These are phyloP conservation scores for Platycheirus rosarum DNA, from an alignment of 2,888 invertebrate species.

Conservation along the genomic window DNA sequence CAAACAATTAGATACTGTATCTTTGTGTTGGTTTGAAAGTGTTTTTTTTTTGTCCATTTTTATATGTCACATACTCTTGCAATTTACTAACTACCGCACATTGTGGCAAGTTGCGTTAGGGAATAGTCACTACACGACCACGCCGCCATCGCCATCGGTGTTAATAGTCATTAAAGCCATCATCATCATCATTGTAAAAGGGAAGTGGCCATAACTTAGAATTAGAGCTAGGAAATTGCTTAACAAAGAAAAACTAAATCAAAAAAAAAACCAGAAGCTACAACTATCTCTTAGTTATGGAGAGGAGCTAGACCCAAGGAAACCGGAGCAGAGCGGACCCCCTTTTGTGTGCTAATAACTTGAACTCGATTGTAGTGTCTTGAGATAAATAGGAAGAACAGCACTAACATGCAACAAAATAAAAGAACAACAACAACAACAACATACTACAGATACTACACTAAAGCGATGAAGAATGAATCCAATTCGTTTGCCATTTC, in stretches of 20 bases:
- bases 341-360: conserved; percentile 72
- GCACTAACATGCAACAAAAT: conserved; percentile 9
- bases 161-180: conserved; percentile 53
- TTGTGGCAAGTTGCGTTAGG: conserved; percentile 5
- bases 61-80: conserved; percentile 15
- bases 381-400: conserved; percentile 48
- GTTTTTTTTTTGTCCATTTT: too few relatives aligned
- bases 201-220: conserved; percentile 65
- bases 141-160: conserved; percentile 26
- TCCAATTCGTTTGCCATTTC: conserved; percentile 72
- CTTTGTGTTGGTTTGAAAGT: conserved; percentile 4
- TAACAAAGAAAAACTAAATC: conserved; percentile 38
- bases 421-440: not conserved
- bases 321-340: conserved; percentile 32
- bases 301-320: conserved; percentile 18
- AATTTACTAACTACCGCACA: conserved; percentile 16
- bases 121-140: not conserved
- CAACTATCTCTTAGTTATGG: conserved; percentile 50
- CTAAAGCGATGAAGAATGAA: conserved; percentile 34
- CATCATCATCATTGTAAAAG: conserved; percentile 60
- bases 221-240: conserved; percentile 64
- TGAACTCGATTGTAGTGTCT: conserved; percentile 67
- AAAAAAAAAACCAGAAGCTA: conserved; percentile 49
- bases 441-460: too few relatives aligned
- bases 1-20: conserved; percentile 31